These are phyloP conservation scores for Diorhabda elongata DNA, from an alignment of 1,140 invertebrate species.

Conservation along the genomic window DNA sequence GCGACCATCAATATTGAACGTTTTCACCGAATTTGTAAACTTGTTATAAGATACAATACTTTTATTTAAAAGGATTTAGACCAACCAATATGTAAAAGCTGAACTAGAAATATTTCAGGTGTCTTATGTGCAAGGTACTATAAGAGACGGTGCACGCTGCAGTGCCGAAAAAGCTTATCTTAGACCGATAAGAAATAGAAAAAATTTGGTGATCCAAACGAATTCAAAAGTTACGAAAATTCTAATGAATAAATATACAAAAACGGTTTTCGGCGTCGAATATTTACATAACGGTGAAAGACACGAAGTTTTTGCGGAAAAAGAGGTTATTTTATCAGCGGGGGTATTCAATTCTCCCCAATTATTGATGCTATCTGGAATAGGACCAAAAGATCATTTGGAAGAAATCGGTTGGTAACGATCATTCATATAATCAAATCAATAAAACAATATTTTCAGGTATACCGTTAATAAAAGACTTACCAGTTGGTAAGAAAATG, in stretches of 20 bases:
- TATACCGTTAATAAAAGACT: constrained; percentile 47
- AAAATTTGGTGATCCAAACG: constrained; percentile 68
- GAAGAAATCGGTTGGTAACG: constrained; percentile 50
- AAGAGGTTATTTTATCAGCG: constrained; percentile 82
- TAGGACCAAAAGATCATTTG: constrained; percentile 78
- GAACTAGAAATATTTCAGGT: not conserved
- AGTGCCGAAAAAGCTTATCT: constrained; percentile 69
- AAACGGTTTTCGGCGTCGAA: constrained; percentile 62
- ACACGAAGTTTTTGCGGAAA: constrained; percentile 66
- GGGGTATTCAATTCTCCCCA: constrained; percentile 89
- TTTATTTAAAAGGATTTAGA: too few species aligned
- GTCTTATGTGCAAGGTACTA: constrained; percentile 59
- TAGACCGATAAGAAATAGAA: constrained; percentile 55
- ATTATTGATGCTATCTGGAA: constrained; percentile 85
- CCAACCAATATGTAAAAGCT: too few species aligned
- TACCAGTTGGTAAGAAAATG: constrained; percentile 54
- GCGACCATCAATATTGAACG: too few species aligned
- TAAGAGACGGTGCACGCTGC: constrained; percentile 63
- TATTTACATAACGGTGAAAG: constrained; percentile 68
- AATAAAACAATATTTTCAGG: not conserved
- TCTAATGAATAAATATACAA: constrained; percentile 58
- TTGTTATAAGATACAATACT: too few species aligned
- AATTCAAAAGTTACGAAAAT: constrained; percentile 64
- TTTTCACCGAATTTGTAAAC: too few species aligned
- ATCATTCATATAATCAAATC: not conserved